Evolutionary conservation across 2,797 vertebrate genomes (phyloP), one percentile per base, ranked within the genome.

Genomic region (Tragopan temminckii): DNA sequence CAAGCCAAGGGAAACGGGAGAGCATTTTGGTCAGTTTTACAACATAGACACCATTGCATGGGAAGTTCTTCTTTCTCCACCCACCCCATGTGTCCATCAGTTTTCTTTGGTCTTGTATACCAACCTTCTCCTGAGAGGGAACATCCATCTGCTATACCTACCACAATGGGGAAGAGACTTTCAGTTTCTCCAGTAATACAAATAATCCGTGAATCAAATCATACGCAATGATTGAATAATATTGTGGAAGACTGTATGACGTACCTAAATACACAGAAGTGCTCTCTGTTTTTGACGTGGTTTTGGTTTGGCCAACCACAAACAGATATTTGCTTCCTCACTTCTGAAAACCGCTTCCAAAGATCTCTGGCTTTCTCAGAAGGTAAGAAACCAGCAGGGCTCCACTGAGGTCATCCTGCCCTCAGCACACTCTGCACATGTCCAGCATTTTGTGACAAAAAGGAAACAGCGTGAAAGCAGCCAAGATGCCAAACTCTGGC

Each of bases 141-240:
- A 75, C 59, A n/a, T 45, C 70, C 72, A 48, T 27, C 63, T 36
- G 79, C 7, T 66, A 55, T 18, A 72, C 58, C 58, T 40, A 53
- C 7, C 20, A n/a, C 31, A 43, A 33, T 1, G 18, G 40, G 19
- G 24, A 18, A 17, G 36, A 55, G 42, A 43, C 40, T 33, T 84
- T 68, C 11, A 7, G 13, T 81, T 88, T 79, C 75, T 62, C 75
- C 68, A 50, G n/a, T 5, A 84, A 90, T 10, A 79, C 85, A 90
- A 91, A 88, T 70, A 91, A 94, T 77, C 70, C 38, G 20, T 25
- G 70, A 53, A 86, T 94, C 91, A 92, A 94, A 91, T 87, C 64
- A 82, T 1, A 36, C 5, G 16, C 62, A 38, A 4, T 7, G 64
- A 74, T 7, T 84, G 68, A 90, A 31, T 42, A 92, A 70, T 68